Base-by-base conservation (phyloP, 2,113 vertebrate genomes). In the Xerus inauris region DNA sequence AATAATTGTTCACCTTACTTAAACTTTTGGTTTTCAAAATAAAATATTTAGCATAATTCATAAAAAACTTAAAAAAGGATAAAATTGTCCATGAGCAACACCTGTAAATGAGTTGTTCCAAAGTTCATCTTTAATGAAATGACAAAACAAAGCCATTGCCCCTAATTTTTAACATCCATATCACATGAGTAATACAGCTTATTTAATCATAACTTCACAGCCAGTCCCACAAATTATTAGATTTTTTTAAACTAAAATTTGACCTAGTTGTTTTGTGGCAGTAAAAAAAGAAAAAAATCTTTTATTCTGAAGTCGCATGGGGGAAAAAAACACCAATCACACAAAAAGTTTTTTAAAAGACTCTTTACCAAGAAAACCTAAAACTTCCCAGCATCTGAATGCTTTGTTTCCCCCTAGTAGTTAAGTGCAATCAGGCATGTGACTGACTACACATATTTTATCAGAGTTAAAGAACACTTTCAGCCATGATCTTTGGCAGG, bases 371-470 rank as follows among this genome's bases (percentile, higher is more conserved):
- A 83, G 51, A 94, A 96, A 64, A 87, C 38, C 94, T 72, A 89
- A 94, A 95, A 84, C 92, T 90, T 93, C 67, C 47, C 95, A 91
- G 85, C 84, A 77, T 73, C 35, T 87, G 6, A 93, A 82, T n/a
- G 95, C 97, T 96, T 97, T 95, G 92, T 96, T 97, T 87, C 86
- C 85, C 85, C 94, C 69, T 76, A 35, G 57, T 40, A 90, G 49
- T 69, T 73, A 91, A 97, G 73, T 76, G 62, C 80, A 87, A 86
- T 94, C 95, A 95, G 96, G 96, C 97, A 98, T 97, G 96, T 96
- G 97, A 97, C 96, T 97, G 87, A 92, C 89, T 93, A 87, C 88
- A 97, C 94, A 97, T 81, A 97, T 96, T 98, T 97, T 98, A 96
- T 95, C 94, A 89, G 93, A 96, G 92, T 94, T 95, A 97, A 96